phyloP scores from a whole-genome alignment of 1,140 invertebrate genomes.

The Drosophila orena region DNA sequence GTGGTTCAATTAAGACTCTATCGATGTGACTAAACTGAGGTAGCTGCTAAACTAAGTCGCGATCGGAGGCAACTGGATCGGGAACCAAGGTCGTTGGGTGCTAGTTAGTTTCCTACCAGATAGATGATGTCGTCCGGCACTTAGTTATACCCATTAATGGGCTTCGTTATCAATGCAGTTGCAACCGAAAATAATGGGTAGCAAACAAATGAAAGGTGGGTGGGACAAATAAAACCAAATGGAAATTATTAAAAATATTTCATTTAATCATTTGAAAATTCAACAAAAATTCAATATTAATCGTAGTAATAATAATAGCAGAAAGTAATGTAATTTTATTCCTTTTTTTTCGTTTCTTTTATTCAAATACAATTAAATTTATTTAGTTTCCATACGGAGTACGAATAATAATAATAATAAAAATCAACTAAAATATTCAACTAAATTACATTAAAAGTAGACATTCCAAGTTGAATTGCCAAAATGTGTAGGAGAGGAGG shows the following conservation, averaged over 20 bases:
- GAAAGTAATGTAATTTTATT: slow-evolving; percentile 70
- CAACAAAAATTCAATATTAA: slow-evolving; percentile 84
- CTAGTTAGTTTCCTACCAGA: slow-evolving; percentile 21
- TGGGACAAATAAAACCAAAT: slow-evolving; percentile 27
- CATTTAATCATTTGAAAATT: slow-evolving; percentile 84
- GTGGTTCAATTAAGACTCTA: slow-evolving; percentile 32
- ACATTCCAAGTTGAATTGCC: slow-evolving; percentile 68
- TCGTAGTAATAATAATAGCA: slow-evolving; percentile 79
- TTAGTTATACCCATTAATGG: slow-evolving; percentile 13
- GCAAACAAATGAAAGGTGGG: slow-evolving; percentile 25
- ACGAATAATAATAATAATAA: slow-evolving; percentile 80
- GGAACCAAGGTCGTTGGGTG: neutral
- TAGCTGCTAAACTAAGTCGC: slow-evolving; percentile 56
- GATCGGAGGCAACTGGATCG: slow-evolving; percentile 39
- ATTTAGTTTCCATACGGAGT: slow-evolving; percentile 68
- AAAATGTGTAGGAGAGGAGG: slow-evolving; percentile 47
- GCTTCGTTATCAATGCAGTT: slow-evolving; percentile 28
- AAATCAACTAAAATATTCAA: slow-evolving; percentile 85
- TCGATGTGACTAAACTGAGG: slow-evolving; percentile 71
- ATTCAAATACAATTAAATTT: slow-evolving; percentile 76
- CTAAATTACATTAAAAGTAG: slow-evolving; percentile 84
- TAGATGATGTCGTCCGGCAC: slow-evolving; percentile 49
- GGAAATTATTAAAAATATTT: slow-evolving; percentile 72
- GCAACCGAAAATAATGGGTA: slow-evolving; percentile 21
- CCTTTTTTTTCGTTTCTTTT: slow-evolving; percentile 45